Evolutionary conservation across 2,113 vertebrate species (phyloP).

Genomic region (Ia io): DNA sequence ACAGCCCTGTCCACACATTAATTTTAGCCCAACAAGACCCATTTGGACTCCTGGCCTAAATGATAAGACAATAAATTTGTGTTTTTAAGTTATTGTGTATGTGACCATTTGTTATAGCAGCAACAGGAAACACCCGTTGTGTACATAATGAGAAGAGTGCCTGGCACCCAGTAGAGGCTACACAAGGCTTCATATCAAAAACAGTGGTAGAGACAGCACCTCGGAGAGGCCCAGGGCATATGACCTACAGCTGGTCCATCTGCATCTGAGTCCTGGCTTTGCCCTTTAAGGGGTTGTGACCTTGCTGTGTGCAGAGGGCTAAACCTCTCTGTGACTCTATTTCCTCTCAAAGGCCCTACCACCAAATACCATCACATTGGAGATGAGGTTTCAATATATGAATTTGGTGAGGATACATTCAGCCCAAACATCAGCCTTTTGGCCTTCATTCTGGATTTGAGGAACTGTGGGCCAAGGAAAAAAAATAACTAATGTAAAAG

Average conservation of each 20-base stretch:
- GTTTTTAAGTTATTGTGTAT: neutral
- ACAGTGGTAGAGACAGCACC: rapidly evolving
- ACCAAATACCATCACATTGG: neutral
- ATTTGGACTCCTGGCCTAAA: neutral
- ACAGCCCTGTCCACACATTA: rapidly evolving
- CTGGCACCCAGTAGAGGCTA: rapidly evolving
- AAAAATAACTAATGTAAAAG: neutral
- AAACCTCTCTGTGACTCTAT: neutral
- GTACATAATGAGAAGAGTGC: rapidly evolving
- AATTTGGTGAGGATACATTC: neutral
- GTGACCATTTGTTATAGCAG: neutral
- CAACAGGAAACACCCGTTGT: rapidly evolving
- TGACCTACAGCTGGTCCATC: rapidly evolving
- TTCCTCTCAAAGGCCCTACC: neutral
- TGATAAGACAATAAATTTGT: neutral
- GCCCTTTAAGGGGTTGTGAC: neutral
- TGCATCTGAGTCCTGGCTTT: neutral
- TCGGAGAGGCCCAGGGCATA: rapidly evolving
- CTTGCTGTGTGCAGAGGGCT: neutral
- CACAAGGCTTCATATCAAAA: rapidly evolving
- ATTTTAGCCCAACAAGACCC: neutral
- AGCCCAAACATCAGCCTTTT: neutral
- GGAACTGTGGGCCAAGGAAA: neutral
- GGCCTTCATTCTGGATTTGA: neutral
- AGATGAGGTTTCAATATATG: neutral